These are phyloP conservation scores for Molorchus minor DNA, from an alignment of 2,888 invertebrate species.

Conservation along the genomic window DNA sequence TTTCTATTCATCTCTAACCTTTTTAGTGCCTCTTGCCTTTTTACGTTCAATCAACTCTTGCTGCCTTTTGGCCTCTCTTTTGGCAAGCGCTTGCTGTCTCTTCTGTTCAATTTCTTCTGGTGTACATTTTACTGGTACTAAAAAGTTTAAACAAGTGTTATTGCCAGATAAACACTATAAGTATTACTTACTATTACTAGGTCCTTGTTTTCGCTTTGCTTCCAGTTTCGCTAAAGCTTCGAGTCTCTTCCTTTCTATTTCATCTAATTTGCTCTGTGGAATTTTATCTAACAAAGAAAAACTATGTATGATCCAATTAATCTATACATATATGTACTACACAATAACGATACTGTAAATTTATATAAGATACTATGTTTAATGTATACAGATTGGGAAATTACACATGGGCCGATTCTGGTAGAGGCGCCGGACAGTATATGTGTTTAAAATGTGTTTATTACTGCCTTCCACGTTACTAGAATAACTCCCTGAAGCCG, in stretches of 20 bases:
- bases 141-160: conserved; percentile 25
- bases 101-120: conserved; percentile 64
- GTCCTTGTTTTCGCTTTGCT: conserved; percentile 61
- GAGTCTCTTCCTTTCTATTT: conserved; percentile 70
- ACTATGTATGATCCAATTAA: no score
- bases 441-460: no score
- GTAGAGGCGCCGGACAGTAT: no score
- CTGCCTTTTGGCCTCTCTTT: conserved; percentile 60
- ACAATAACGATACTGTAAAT: no score
- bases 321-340: no score
- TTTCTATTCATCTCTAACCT: conserved; percentile 52
- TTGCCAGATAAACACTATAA: conserved; percentile 6
- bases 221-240: conserved; percentile 70
- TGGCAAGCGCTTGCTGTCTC: conserved; percentile 62
- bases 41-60: conserved; percentile 58
- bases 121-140: conserved; percentile 56
- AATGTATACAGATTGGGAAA: no score
- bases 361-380: no score
- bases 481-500: no score
- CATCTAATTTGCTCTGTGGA: conserved; percentile 66
- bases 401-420: no score
- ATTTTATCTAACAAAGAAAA: conserved; percentile 31
- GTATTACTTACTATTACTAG: conserved; percentile 34
- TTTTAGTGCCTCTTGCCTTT: conserved; percentile 57
- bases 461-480: no score